These are phyloP conservation scores for Ophioninae sp. DNA, from an alignment of 2,888 invertebrate genomes.

Conservation along the genomic window DNA sequence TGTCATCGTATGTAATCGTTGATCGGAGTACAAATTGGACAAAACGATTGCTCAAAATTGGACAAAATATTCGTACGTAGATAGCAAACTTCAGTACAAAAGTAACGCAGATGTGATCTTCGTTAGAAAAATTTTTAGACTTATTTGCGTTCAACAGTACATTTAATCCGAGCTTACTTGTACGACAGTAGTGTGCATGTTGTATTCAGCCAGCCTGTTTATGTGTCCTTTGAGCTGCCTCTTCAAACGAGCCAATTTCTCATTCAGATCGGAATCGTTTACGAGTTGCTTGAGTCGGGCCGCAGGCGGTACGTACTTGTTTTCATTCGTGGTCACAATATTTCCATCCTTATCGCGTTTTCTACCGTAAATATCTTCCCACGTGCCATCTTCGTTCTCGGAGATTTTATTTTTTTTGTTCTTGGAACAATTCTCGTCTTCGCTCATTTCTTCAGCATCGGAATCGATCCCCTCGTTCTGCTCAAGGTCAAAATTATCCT, in stretches of 20 bases:
- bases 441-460: constrained; percentile 51
- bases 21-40: neutral
- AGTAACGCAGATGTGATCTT: no score
- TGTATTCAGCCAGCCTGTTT: constrained; percentile 93
- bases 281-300: constrained; percentile 84
- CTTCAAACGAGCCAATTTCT: constrained; percentile 86
- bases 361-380: constrained; percentile 98
- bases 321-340: constrained; percentile 84
- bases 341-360: constrained; percentile 91
- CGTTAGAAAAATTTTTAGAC: no score
- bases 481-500: constrained; percentile 58
- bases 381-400: constrained; percentile 78
- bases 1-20: neutral
- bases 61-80: no score
- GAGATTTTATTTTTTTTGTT: constrained; percentile 53
- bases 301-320: constrained; percentile 92
- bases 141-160: neutral
- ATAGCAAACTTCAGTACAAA: no score
- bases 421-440: constrained; percentile 46
- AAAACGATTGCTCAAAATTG: neutral
- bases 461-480: constrained; percentile 59
- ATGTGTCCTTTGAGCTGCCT: constrained; percentile 93
- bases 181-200: constrained; percentile 91
- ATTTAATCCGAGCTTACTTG: constrained; percentile 74
- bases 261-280: constrained; percentile 80